A percentile compares a stretch with the other conserved stretches of the same genome.
Evolutionary conservation across 2,113 vertebrate species (phyloP).

Genomic region (Herpetotheres cachinnans): DNA sequence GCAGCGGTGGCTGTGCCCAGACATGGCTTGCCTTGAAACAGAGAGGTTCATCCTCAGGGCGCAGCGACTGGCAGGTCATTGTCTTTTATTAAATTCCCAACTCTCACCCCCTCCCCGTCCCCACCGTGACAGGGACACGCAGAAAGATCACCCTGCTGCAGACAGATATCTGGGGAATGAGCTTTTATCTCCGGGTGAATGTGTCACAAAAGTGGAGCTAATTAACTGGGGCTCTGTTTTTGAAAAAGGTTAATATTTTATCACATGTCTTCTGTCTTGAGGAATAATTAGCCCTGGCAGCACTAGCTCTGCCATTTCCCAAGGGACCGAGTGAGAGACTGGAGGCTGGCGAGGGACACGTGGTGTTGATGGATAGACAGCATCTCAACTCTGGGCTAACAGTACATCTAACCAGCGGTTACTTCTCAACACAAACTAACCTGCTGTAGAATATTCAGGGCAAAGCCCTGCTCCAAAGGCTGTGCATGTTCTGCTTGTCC

Average conservation of each 20-base stretch:
- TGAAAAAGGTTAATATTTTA: constrained; percentile 66
- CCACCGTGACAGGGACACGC: not conserved
- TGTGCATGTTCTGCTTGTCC: not conserved
- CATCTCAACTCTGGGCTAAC: not conserved
- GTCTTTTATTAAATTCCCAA: constrained; percentile 9
- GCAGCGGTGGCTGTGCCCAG: rapidly evolving
- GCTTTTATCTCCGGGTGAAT: constrained; percentile 28
- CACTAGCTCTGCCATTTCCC: not conserved
- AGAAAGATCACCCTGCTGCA: not conserved
- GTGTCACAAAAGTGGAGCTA: constrained; percentile 21
- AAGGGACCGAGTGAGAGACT: not conserved
- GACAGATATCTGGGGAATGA: not conserved
- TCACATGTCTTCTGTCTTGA: constrained; percentile 39
- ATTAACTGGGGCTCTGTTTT: constrained; percentile 53
- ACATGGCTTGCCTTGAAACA: not conserved
- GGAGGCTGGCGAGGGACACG: not conserved
- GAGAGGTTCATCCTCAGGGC: not conserved
- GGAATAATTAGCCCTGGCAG: constrained; percentile 57
- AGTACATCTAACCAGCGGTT: not conserved
- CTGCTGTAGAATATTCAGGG: not conserved
- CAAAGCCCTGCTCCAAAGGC: not conserved
- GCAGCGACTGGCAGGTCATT: not conserved
- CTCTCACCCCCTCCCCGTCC: not conserved
- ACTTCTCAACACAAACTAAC: not conserved
- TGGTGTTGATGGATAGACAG: not conserved